phyloP scores from a whole-genome alignment of 1,140 invertebrate genomes.

The Neodiprion virginianus region DNA sequence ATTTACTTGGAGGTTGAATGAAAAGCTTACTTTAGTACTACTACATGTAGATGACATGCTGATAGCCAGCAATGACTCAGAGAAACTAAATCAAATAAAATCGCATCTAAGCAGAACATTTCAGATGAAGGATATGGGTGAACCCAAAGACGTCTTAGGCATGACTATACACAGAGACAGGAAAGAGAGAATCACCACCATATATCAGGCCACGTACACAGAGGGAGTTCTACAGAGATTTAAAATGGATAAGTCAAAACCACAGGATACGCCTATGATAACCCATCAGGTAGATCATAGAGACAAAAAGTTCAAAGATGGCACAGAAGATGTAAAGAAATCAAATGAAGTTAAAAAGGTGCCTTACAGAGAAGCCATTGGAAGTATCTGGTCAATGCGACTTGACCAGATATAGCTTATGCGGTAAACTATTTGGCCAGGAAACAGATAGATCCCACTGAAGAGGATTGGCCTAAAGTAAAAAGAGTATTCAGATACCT shows the following conservation, averaged over 20 bases:
- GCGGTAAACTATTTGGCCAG: slow-evolving; percentile 40
- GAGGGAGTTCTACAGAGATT: slow-evolving; percentile 23
- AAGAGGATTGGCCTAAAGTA: slow-evolving; percentile 36
- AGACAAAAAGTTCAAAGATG: slow-evolving; percentile 19
- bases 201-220: slow-evolving; percentile 16
- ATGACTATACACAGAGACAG: slow-evolving; percentile 23
- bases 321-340: slow-evolving; percentile 25
- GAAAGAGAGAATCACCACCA: slow-evolving; percentile 9
- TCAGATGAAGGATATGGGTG: slow-evolving; percentile 22
- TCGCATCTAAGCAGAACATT: slow-evolving; percentile 15
- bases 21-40: slow-evolving; percentile 8
- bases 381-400: slow-evolving; percentile 40
- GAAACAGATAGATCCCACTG: slow-evolving; percentile 33
- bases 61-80: slow-evolving; percentile 12
- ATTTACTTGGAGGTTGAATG: slow-evolving; percentile 26
- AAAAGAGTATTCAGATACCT: slow-evolving; percentile 44
- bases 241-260: slow-evolving; percentile 20
- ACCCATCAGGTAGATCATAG: slow-evolving; percentile 25
- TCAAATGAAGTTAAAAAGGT: slow-evolving; percentile 30
- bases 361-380: slow-evolving; percentile 44
- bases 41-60: slow-evolving; percentile 21
- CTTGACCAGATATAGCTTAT: slow-evolving; percentile 52
- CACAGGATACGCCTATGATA: slow-evolving; percentile 25
- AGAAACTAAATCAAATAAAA: slow-evolving; percentile 12
- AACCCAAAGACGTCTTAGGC: slow-evolving; percentile 17